phyloP scores from a whole-genome alignment of 2,113 vertebrate species.

The Bubo scandiacus region DNA sequence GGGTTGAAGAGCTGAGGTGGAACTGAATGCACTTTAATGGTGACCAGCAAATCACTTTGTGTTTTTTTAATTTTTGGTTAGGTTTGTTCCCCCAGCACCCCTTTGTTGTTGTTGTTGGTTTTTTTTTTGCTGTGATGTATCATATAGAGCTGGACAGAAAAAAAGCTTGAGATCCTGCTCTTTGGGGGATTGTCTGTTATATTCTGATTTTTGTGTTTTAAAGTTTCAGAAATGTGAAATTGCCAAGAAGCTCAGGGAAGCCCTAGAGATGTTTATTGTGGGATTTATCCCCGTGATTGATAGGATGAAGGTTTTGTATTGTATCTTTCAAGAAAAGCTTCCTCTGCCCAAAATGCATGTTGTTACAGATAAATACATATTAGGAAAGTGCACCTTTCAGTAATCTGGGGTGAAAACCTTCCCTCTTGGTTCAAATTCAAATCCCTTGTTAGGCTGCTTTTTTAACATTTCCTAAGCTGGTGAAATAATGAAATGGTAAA shows the following conservation, averaged over 20 bases:
- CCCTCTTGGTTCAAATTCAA: background rate
- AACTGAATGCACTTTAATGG: background rate
- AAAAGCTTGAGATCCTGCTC: background rate
- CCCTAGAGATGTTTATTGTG: background rate
- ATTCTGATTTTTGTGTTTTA: background rate
- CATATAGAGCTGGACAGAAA: background rate
- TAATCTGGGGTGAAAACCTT: background rate
- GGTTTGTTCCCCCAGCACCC: accelerated
- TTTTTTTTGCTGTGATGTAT: background rate
- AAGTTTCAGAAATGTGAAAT: background rate
- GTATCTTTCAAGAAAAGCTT: background rate
- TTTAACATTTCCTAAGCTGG: background rate
- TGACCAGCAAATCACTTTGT: background rate
- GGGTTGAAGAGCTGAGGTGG: background rate
- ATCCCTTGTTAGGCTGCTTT: background rate
- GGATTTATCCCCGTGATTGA: background rate
- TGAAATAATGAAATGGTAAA: background rate
- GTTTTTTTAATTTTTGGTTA: background rate
- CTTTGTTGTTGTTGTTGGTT: background rate
- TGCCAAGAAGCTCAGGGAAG: background rate
- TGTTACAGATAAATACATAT: background rate
- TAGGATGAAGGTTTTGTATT: background rate
- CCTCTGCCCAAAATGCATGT: background rate
- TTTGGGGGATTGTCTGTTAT: background rate
- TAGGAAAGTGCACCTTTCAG: background rate